Base-by-base conservation (phyloP, 2,797 vertebrate species). In the Enteromius thamalakanensis region DNA sequence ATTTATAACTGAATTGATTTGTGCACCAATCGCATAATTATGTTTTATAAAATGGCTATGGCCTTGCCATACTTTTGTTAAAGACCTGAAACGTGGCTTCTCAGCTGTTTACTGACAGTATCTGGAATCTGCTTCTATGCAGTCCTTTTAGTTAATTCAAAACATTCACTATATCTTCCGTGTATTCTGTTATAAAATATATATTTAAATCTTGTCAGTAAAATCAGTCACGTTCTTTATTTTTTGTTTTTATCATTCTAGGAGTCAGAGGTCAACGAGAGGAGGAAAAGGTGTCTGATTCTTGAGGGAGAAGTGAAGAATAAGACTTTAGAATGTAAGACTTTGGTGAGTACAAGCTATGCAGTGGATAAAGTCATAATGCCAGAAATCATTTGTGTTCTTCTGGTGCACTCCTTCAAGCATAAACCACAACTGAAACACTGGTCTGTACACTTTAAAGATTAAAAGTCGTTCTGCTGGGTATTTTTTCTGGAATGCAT, bases 281-380 rank as follows among this genome's bases (percentile, higher is more conserved):
- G 53, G 58, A 75, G 84, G 81, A 86, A 85, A 72, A 84, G 70
- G 84, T 81, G 85, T 69, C 84, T 84, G 64, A 32, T 84, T 23
- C 87, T 89, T 23, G 87, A 89, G 80, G 70, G 68, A 21, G 85
- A 87, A 80, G 86, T 86, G 76, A 87, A 89, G 58, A 88, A 83
- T 67, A 87, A 85, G 83, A 76, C 84, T 53, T 80, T 81, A 70
- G 78, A 83, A 86, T 88, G 87, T 79, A 86, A 85, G 77, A 85
- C 76, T 85, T 87, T 89, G 80, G 88, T 89, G 83, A 86, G 82
- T 81, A 64, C 60, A 70, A 67, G 37, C 8, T 42, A 17, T 6
- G 11, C n/a, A 42, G 14, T 51, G 23, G 37, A 55, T 21, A 37
- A 69, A 70, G 34, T 26, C 65, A 14, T 37, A 23, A 67, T 37